Percentiles rank a stretch among this genome's conserved stretches.
These are phyloP conservation scores for Gonocerus acuteangulatus DNA, from an alignment of 2,888 invertebrate species.

Conservation along the genomic window DNA sequence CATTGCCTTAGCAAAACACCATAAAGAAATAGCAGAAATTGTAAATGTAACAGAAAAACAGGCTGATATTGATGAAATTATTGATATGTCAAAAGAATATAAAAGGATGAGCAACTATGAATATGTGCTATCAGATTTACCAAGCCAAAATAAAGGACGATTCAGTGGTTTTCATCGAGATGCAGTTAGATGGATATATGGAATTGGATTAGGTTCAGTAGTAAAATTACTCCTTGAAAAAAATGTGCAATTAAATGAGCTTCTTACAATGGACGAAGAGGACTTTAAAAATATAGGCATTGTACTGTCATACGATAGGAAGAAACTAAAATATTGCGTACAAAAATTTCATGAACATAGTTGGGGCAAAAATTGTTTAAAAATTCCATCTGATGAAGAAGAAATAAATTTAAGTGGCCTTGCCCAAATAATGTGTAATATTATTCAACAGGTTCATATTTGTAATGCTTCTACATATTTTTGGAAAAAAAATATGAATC, in stretches of 20 bases:
- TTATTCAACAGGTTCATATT: slow-evolving; percentile 30
- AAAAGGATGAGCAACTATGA: slow-evolving; percentile 4
- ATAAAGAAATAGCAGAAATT: slow-evolving; percentile 31
- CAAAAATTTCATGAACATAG: slow-evolving; percentile 35
- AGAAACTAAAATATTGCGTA: slow-evolving; percentile 30
- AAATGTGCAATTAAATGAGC: slow-evolving; percentile 32
- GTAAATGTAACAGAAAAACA: slow-evolving; percentile 27
- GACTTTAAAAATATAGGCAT: slow-evolving; percentile 33
- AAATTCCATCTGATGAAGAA: slow-evolving; percentile 24
- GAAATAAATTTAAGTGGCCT: not conserved
- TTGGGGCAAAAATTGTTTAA: slow-evolving; percentile 33
- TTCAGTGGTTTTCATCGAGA: slow-evolving; percentile 34
- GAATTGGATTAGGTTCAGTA: slow-evolving; percentile 28
- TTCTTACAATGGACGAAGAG: slow-evolving; percentile 34
- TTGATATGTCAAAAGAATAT: not conserved
- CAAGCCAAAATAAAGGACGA: slow-evolving; percentile 26
- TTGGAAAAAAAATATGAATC: slow-evolving; percentile 17
- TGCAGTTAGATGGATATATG: slow-evolving; percentile 26
- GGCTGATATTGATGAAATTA: not conserved
- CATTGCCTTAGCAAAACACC: slow-evolving; percentile 31
- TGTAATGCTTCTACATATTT: slow-evolving; percentile 28
- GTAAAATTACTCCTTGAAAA: slow-evolving; percentile 26
- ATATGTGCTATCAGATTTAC: slow-evolving; percentile 24
- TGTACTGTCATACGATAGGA: slow-evolving; percentile 32
- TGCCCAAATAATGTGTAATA: slow-evolving; percentile 26